Evolutionary conservation across 2,888 invertebrate genomes (phyloP), one percentile per base, ranked within the genome.

Genomic region (Drosophila acutilabella): DNA sequence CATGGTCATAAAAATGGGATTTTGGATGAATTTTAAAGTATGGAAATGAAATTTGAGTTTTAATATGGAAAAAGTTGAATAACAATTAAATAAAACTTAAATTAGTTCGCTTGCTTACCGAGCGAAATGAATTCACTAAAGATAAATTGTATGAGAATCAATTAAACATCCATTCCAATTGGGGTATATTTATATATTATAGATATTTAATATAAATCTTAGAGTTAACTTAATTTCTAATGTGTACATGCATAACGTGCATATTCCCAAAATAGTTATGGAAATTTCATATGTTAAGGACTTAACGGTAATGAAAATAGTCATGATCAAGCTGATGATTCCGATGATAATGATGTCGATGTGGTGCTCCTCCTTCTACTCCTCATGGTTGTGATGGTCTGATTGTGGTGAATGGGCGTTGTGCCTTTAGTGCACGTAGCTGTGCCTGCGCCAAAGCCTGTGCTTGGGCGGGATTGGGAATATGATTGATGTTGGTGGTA

Each of bases 361-460:
- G 36, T 36, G 36, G 36, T 36, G 4, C 36, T 36, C 30, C 30
- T 36, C 2, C 4, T 4, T 8, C 26, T 8, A 26, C 26, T 26
- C 26, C 26, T 74, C 30, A 71, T 18, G 14, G 42, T 5, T 60
- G 23, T 8, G 61, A 2, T 40, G 44, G 45, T 56, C 44, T 56
- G 11, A 44, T 14, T 3, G 42, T 0, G 2, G 23, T 0, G 5
- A 36, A 36, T 36, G 36, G 36, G 6, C 70, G 54, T 10, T 60
- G 51, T 1, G 8, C 4, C n/a, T 10, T 26, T 2, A 60, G 0
- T 0, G 36, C 4, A 2, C 59, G 68, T 0, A 70, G 14, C 14
- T 56, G 59, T 13, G 53, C 18, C 42, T 68, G 56, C 1, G 60
- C 71, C 4, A 26, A 53, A 4, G 36, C 36, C 13, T 36, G 36